A percentile compares a stretch with the other conserved stretches of the same genome.
Evolutionary conservation across 2,113 vertebrate species (phyloP).

Genomic region (Sarotherodon lohbergeri): DNA sequence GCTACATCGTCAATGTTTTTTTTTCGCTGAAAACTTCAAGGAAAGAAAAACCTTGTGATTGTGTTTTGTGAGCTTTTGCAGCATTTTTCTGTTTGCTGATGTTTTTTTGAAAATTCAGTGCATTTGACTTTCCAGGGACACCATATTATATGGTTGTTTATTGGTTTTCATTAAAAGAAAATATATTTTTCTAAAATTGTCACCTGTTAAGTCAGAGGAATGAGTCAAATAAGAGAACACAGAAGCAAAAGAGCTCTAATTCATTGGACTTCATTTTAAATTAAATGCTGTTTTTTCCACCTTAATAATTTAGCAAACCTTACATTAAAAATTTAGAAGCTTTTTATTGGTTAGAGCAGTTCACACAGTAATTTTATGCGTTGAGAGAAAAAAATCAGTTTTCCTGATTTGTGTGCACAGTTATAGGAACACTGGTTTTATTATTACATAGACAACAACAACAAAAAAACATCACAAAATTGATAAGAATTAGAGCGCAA

Average conservation of each 20-base stretch:
- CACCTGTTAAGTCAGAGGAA: neutral
- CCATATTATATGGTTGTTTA: rapidly evolving
- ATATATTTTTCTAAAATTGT: neutral
- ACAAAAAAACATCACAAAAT: neutral
- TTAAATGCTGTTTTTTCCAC: neutral
- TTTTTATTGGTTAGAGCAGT: neutral
- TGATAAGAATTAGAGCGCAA: neutral
- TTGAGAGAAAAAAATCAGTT: neutral
- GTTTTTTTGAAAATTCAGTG: neutral
- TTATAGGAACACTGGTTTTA: neutral
- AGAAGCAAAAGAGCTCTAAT: neutral
- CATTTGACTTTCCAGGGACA: neutral
- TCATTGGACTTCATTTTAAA: neutral
- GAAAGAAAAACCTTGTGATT: neutral
- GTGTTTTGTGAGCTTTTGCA: neutral
- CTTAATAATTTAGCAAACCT: neutral
- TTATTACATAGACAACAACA: neutral
- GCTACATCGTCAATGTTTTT: rapidly evolving
- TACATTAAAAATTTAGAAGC: rapidly evolving
- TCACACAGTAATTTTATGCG: neutral
- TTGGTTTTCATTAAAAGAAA: neutral
- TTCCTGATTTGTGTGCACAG: neutral
- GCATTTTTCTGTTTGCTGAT: neutral
- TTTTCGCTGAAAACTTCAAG: neutral
- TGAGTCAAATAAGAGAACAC: neutral